phyloP scores from a whole-genome alignment of 2,113 vertebrate species.

The Phyllopteryx taeniolatus region DNA sequence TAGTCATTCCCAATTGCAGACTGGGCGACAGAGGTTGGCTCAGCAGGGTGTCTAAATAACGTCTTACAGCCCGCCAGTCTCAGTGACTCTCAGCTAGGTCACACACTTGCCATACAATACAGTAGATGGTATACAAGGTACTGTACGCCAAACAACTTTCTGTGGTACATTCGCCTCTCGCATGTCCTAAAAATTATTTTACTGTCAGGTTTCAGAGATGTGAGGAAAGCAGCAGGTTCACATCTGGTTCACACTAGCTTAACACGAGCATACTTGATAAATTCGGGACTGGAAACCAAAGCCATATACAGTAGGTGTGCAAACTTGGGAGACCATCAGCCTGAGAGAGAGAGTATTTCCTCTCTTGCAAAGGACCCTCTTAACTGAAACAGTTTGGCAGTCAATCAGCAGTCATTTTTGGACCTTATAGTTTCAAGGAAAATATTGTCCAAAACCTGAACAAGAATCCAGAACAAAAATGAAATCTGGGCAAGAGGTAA shows the following conservation, averaged over 20 bases:
- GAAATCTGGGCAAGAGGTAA: too few relatives aligned
- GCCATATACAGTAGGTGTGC: not conserved
- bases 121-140: constrained; percentile 4
- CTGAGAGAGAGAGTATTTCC: not conserved
- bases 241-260: not conserved
- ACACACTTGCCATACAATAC: constrained; percentile 29
- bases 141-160: constrained; percentile 38
- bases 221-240: not conserved
- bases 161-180: constrained; percentile 12
- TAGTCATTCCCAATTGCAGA: constrained; percentile 59
- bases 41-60: constrained; percentile 65
- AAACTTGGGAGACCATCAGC: not conserved
- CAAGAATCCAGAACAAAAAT: too few relatives aligned
- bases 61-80: constrained; percentile 36
- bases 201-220: not conserved
- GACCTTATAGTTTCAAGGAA: not conserved
- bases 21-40: constrained; percentile 51
- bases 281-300: not conserved
- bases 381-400: not conserved
- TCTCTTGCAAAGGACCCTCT: not conserved
- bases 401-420: not conserved
- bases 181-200: not conserved
- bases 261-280: not conserved
- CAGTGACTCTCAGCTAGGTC: constrained; percentile 33
- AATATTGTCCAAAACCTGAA: too few relatives aligned